Evolutionary conservation across 2,113 vertebrate genomes (phyloP).

Genomic region (Psephotus haematonotus): DNA sequence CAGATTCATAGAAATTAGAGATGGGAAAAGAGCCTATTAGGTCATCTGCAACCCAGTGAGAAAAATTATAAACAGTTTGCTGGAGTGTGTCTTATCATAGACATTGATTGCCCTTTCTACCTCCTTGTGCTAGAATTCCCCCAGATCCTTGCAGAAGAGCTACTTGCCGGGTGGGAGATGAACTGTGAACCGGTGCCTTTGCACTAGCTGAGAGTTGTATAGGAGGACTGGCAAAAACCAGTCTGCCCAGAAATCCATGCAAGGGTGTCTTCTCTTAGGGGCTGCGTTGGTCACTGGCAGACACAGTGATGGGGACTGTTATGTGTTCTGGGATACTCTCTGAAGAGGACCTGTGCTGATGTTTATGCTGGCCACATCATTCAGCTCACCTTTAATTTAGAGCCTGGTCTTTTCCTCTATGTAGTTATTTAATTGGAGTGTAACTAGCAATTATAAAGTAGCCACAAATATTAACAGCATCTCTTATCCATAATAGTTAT

Average conservation of each 20-base stretch:
- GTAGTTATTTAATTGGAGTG: background rate
- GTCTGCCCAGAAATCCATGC: background rate
- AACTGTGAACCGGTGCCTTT: background rate
- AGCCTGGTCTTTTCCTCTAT: background rate
- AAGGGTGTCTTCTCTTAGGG: background rate
- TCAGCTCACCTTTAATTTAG: background rate
- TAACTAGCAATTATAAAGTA: background rate
- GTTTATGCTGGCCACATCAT: background rate
- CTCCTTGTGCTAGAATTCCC: background rate
- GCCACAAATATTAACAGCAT: background rate
- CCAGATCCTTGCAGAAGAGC: background rate
- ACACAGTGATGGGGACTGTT: background rate
- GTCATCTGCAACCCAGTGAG: constrained; percentile 35
- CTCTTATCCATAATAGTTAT: background rate
- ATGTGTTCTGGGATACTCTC: background rate
- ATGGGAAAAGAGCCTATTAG: constrained; percentile 59
- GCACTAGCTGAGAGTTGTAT: background rate
- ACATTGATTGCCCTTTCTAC: constrained; percentile 8
- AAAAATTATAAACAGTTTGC: constrained; percentile 33
- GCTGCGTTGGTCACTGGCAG: background rate
- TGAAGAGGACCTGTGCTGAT: background rate
- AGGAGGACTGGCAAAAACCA: background rate
- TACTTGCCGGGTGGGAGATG: background rate
- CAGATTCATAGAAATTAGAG: constrained; percentile 64
- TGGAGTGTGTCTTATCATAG: constrained; percentile 22